A percentile compares a stretch with the other conserved stretches of the same genome.
Evolutionary conservation across 2,888 invertebrate genomes (phyloP).

Genomic region (Mystacides longicornis): DNA sequence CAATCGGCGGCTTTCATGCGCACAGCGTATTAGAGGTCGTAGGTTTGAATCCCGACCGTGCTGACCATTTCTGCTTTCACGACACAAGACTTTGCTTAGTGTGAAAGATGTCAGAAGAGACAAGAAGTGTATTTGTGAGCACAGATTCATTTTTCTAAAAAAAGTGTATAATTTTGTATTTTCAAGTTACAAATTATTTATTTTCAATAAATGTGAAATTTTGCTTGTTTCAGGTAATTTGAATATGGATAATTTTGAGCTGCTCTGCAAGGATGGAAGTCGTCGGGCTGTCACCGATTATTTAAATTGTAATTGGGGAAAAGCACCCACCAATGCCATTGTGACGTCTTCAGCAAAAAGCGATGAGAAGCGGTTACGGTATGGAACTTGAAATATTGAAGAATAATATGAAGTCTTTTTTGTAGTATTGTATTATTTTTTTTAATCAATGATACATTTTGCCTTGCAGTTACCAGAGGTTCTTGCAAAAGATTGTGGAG

Average conservation of each 20-base stretch:
- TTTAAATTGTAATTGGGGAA: slow-evolving; percentile 77
- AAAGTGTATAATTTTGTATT: too few species aligned
- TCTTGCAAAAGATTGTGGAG: slow-evolving; percentile 55
- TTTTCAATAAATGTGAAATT: neutral
- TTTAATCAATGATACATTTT: neutral
- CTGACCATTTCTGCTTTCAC: too few species aligned
- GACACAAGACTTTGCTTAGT: too few species aligned
- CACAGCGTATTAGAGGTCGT: too few species aligned
- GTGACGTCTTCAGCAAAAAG: slow-evolving; percentile 77
- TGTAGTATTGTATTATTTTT: neutral
- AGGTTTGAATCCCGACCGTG: too few species aligned
- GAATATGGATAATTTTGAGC: slow-evolving; percentile 63
- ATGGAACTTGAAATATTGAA: neutral
- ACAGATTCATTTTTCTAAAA: too few species aligned
- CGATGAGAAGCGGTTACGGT: slow-evolving; percentile 45
- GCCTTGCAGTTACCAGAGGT: slow-evolving; percentile 51
- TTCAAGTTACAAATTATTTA: too few species aligned
- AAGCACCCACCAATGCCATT: slow-evolving; percentile 74
- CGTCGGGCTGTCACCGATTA: slow-evolving; percentile 62
- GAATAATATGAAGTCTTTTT: neutral
- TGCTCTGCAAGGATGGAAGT: slow-evolving; percentile 74
- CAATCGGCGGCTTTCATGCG: too few species aligned
- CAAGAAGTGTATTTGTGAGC: neutral
- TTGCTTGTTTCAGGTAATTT: slow-evolving; percentile 48
- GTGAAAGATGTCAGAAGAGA: too few species aligned